Evolutionary conservation across 2,113 vertebrate genomes (phyloP).

Genomic region (Anguilla japonica): DNA sequence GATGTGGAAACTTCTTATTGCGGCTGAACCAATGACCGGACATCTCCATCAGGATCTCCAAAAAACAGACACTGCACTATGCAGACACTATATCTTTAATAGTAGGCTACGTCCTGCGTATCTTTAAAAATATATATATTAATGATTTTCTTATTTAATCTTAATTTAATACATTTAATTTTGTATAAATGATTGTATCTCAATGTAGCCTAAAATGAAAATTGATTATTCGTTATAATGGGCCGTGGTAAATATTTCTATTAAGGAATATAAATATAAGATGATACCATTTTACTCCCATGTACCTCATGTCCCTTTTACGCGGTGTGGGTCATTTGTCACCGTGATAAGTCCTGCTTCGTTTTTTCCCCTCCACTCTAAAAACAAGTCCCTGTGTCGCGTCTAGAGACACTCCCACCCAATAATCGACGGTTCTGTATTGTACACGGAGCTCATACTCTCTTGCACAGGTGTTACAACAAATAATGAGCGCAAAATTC

Average conservation of each 20-base stretch:
- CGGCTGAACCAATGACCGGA: background rate
- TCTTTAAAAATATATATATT: too few species aligned
- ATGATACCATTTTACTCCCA: background rate
- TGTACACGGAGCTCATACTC: slow-evolving; percentile 32
- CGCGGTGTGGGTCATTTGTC: background rate
- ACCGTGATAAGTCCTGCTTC: background rate
- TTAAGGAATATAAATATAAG: background rate
- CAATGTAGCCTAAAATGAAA: too few species aligned
- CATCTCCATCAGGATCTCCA: background rate
- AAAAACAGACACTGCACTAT: too few species aligned
- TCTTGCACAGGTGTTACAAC: slow-evolving; percentile 72
- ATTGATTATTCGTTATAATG: too few species aligned
- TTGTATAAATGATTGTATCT: too few species aligned
- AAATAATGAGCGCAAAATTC: slow-evolving; percentile 64
- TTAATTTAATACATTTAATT: too few species aligned
- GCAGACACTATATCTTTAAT: too few species aligned
- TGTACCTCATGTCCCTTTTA: background rate
- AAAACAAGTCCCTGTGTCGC: background rate
- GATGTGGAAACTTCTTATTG: background rate
- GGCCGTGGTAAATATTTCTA: background rate
- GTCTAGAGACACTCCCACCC: background rate
- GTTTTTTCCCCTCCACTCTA: background rate
- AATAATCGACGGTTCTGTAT: background rate
- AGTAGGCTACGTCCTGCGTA: too few species aligned
- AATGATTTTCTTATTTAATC: too few species aligned